A percentile compares a stretch with the other conserved stretches of the same genome.
Conservation (phyloP, 2,797 vertebrate species). For the Toxotes lorentzi region DNA sequence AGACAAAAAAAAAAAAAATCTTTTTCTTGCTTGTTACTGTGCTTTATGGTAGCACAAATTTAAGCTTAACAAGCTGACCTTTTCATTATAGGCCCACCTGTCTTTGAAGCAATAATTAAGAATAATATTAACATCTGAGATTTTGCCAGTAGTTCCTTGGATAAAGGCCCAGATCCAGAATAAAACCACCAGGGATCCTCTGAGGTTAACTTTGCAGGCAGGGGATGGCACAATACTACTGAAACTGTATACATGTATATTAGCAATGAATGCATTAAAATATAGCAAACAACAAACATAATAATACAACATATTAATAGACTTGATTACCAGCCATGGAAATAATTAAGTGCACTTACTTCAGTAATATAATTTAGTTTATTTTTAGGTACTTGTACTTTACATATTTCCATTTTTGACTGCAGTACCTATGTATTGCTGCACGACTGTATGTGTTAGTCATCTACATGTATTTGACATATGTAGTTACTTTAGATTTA, state of each 20-base stretch:
- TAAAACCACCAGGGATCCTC: not conserved
- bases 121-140: conserved; percentile 10
- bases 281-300: not conserved
- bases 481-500: not conserved
- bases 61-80: conserved; percentile 35
- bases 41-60: conserved; percentile 4
- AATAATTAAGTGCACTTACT: not conserved
- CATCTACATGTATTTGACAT: not conserved
- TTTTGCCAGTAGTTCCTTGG: conserved; percentile 8
- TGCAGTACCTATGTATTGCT: too few relatives aligned
- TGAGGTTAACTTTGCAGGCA: conserved; percentile 13
- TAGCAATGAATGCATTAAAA: not conserved
- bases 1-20: not conserved
- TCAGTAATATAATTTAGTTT: not conserved
- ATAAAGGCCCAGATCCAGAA: conserved; percentile 12
- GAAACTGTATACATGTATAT: not conserved
- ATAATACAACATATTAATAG: not conserved
- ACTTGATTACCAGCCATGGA: conserved; percentile 12
- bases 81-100: conserved; percentile 23
- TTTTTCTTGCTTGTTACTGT: not conserved
- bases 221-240: not conserved
- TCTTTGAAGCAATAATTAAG: conserved; percentile 28
- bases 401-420: not conserved
- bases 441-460: not conserved
- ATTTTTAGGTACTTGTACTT: not conserved